Percentiles rank a stretch among this genome's conserved stretches.
Evolutionary conservation across 2,888 invertebrate species (phyloP).

Genomic region (Cryptosula pallasiana): DNA sequence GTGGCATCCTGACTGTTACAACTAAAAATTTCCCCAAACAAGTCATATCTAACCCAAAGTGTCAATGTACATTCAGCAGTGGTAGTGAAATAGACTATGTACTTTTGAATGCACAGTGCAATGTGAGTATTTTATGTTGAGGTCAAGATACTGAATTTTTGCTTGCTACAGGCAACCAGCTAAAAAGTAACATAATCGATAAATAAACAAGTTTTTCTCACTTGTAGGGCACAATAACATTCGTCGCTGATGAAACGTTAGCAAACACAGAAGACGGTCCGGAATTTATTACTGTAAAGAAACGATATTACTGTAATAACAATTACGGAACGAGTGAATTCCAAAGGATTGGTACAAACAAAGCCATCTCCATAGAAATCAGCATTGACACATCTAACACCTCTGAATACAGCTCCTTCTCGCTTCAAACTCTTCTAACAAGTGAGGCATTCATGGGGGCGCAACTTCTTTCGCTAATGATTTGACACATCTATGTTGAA

Average conservation of each 20-base stretch:
- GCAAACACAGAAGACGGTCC: background rate
- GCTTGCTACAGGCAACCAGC: no score
- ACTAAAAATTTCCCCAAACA: background rate
- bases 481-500: no score
- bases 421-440: background rate
- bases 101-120: background rate
- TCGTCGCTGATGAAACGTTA: background rate
- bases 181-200: no score
- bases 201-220: no score
- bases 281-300: background rate
- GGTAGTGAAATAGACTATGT: background rate
- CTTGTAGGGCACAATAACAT: slow-evolving; percentile 8
- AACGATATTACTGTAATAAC: slow-evolving; percentile 1
- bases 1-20: background rate
- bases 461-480: no score
- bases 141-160: background rate
- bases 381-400: background rate
- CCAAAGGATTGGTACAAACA: background rate
- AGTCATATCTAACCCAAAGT: background rate
- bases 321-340: background rate
- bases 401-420: slow-evolving; percentile 9
- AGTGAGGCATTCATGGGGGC: background rate
- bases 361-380: background rate
- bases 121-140: background rate
- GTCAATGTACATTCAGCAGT: background rate